These are phyloP conservation scores for Phortica magna DNA, from an alignment of 2,888 invertebrate species.

Conservation along the genomic window DNA sequence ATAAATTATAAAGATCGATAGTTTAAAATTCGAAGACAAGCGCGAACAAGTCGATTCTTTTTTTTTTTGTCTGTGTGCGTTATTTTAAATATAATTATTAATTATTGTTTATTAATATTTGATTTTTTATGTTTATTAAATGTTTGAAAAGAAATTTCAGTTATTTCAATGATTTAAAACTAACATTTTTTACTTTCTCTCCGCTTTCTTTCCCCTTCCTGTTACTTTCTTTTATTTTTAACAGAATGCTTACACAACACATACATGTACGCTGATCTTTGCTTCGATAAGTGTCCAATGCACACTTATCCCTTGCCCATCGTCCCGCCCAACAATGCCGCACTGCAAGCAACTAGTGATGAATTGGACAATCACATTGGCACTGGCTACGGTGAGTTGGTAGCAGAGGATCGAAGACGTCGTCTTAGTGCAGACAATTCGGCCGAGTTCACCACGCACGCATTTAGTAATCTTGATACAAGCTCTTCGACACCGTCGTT, in stretches of 20 bases:
- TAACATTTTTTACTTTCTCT: too few species aligned
- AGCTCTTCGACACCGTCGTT: not conserved
- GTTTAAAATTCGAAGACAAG: too few species aligned
- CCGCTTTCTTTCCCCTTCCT: not conserved
- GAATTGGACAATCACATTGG: constrained; percentile 40
- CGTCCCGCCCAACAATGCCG: constrained; percentile 13
- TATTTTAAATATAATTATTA: not conserved
- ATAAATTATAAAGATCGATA: too few species aligned
- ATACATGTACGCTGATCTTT: constrained; percentile 71
- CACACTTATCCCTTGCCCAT: constrained; percentile 58
- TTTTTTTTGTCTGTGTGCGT: constrained; percentile 19
- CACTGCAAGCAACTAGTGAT: constrained; percentile 35
- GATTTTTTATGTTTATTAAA: not conserved
- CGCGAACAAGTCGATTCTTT: constrained; percentile 32
- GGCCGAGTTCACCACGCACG: not conserved
- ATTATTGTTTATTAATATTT: not conserved
- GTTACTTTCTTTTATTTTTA: not conserved
- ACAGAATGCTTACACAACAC: constrained; percentile 73
- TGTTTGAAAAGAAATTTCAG: too few species aligned
- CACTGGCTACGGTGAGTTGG: constrained; percentile 9
- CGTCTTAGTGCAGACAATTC: constrained; percentile 1
- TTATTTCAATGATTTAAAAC: too few species aligned
- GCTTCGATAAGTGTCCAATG: constrained; percentile 73
- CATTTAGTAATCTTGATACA: not conserved
- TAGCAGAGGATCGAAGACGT: constrained; percentile 27